Evolutionary conservation across 2,797 vertebrate species (phyloP), one percentile per base, ranked within the genome.

Genomic region (Myiothlypis chrysogaster): DNA sequence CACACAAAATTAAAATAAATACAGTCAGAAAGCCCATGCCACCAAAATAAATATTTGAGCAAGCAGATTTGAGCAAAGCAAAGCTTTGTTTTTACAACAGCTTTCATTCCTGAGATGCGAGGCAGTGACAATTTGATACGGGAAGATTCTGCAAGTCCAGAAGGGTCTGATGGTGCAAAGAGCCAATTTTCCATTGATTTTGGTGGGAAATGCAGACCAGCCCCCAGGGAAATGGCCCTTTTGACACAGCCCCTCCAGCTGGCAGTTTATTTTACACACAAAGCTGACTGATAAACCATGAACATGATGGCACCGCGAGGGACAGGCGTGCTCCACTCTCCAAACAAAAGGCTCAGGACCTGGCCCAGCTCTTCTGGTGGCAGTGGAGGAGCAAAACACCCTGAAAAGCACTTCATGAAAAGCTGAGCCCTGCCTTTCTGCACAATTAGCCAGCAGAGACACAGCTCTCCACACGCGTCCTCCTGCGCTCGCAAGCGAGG

Each of bases 21-120:
- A 88, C 57, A 61, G 85, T 50, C 72, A 71, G 81, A 76, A 78
- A 83, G 61, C 75, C 14, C 43, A 37, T 37, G 84, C n/a, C 64
- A 87, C 34, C 68, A 93, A 87, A 95, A 92, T 5, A 96, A 97
- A 90, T 90, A 94, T 94, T 95, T 85, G 93, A 94, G 75, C 53
- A 85, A 76, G 70, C 24, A 77, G 64, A 77, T 76, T 23, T 49
- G 60, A 70, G 83, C 19, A 77, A 69, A 84, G 81, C 70, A 79
- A 73, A 80, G 61, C 60, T 83, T 83, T 27, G 3, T 60, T 85
- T 83, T 79, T 30, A 63, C 61, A 66, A 28, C 49, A 60, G 84
- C 60, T 85, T 68, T 77, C 39, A 20, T 53, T 84, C 59, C 66
- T 46, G 19, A 64, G 41, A n/a, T 1, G 7, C 1, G 24, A 75